A percentile compares a stretch with the other conserved stretches of the same genome.
Conservation (phyloP, 2,113 vertebrate species). For the Bungarus multicinctus region DNA sequence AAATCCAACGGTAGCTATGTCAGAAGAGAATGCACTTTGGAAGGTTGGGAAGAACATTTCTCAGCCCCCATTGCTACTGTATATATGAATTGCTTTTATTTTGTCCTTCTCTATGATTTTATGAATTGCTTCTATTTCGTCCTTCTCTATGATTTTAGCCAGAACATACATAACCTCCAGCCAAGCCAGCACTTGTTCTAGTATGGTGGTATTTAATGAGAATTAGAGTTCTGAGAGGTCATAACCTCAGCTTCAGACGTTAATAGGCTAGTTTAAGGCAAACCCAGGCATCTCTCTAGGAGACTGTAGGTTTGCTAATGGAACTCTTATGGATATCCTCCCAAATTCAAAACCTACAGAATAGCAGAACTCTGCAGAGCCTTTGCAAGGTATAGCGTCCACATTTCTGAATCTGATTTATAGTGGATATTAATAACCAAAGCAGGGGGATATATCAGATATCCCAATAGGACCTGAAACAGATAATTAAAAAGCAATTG, state of each 20-base stretch:
- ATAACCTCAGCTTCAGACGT: background rate
- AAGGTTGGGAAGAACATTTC: background rate
- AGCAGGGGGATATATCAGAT: slow-evolving; percentile 12
- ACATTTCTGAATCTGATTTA: slow-evolving; percentile 18
- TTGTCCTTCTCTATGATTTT: background rate
- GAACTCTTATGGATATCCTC: background rate
- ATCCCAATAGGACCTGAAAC: background rate
- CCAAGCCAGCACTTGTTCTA: background rate
- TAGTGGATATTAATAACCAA: background rate
- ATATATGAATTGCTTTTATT: background rate
- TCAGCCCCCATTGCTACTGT: background rate
- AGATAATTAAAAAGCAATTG: slow-evolving; percentile 25
- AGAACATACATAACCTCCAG: background rate
- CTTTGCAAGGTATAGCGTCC: background rate
- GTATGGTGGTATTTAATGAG: background rate
- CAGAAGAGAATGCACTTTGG: background rate
- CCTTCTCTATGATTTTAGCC: background rate
- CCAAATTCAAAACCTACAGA: background rate
- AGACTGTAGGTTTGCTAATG: background rate
- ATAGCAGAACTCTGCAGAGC: background rate
- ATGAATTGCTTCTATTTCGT: background rate
- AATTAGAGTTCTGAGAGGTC: background rate
- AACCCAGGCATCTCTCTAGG: background rate
- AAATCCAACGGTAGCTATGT: background rate
- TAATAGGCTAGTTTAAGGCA: background rate